Evolutionary conservation across 2,888 invertebrate genomes (phyloP).

Genomic region (Pyrgus malvae): DNA sequence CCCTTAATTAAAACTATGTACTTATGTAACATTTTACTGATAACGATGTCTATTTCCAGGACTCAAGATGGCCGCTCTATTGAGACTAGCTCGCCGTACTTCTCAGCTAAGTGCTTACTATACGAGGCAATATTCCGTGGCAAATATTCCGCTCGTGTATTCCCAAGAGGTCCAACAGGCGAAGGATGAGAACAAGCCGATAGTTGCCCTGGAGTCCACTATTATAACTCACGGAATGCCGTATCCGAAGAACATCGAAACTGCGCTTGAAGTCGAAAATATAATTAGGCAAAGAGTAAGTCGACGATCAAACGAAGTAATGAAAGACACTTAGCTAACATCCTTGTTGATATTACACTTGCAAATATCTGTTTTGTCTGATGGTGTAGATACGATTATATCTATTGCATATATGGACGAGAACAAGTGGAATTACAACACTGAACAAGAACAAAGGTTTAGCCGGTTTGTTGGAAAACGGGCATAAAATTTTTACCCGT

Average conservation of each 20-base stretch:
- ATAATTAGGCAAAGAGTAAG: constrained; percentile 86
- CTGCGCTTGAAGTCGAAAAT: constrained; percentile 91
- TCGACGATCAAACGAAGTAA: no score
- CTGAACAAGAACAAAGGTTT: no score
- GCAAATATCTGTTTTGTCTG: no score
- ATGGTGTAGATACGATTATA: no score
- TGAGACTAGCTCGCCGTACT: constrained; percentile 39
- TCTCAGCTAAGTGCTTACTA: constrained; percentile 39
- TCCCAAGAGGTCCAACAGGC: constrained; percentile 86
- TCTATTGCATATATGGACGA: no score
- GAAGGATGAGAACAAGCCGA: constrained; percentile 83
- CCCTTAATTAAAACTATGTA: no score
- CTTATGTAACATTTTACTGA: no score
- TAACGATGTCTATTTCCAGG: constrained; percentile 16
- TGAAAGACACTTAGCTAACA: no score
- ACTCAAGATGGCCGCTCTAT: constrained; percentile 55
- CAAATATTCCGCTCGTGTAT: constrained; percentile 51
- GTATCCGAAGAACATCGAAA: constrained; percentile 93
- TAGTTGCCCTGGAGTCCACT: constrained; percentile 98
- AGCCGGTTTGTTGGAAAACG: no score
- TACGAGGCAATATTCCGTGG: constrained; percentile 42
- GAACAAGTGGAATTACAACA: no score
- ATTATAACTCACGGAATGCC: constrained; percentile 99
- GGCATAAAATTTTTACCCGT: no score
- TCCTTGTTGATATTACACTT: no score